Evolutionary conservation across 1,140 invertebrate genomes (phyloP).

Genomic region (Cyrtorhinus lividipennis): DNA sequence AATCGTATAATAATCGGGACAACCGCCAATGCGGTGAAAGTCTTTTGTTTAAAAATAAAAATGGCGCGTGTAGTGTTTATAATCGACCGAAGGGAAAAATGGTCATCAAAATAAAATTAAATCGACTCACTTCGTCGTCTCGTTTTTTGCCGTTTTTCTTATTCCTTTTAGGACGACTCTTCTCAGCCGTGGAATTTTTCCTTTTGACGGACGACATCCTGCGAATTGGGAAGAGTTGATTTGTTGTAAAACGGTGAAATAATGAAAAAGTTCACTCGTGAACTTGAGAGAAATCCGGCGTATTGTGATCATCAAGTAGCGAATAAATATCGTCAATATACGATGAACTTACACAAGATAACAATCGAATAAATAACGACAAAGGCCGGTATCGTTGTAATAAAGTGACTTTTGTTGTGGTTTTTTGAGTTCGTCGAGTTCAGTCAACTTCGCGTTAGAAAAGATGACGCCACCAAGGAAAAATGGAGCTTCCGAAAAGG

Average conservation of each 20-base stretch:
- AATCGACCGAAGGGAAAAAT: too few relatives aligned
- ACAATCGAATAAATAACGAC: too few relatives aligned
- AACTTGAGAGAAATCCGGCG: neutral
- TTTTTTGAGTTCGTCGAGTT: too few relatives aligned
- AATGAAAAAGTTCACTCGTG: neutral
- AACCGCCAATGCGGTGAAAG: too few relatives aligned
- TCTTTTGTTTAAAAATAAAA: too few relatives aligned
- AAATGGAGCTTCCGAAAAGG: neutral
- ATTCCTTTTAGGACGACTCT: constrained; percentile 15
- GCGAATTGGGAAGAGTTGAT: neutral
- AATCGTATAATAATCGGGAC: too few relatives aligned
- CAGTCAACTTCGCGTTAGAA: too few relatives aligned
- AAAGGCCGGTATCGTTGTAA: too few relatives aligned
- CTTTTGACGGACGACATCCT: neutral
- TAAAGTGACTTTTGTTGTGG: too few relatives aligned
- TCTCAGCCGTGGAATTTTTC: neutral
- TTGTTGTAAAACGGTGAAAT: neutral
- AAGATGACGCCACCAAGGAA: neutral
- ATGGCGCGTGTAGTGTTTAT: too few relatives aligned
- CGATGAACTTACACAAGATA: neutral
- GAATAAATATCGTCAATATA: neutral
- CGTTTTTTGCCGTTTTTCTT: constrained; percentile 31
- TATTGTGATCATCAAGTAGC: neutral
- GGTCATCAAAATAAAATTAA: too few relatives aligned
- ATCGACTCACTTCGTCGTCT: constrained; percentile 28